Conservation (phyloP, 2,113 vertebrate genomes). For the Austrofundulus limnaeus region DNA sequence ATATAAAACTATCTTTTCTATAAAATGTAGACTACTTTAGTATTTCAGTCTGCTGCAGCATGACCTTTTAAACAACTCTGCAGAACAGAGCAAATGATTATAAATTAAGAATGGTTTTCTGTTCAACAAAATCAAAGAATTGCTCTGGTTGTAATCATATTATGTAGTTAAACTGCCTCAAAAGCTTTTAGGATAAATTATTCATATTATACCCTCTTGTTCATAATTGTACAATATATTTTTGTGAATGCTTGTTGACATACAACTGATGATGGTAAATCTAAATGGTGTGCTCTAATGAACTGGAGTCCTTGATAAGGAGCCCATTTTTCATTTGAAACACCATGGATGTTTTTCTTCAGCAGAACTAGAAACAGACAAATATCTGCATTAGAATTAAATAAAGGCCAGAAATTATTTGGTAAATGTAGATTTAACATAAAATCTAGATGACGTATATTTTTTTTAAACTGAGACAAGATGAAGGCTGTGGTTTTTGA, state of each 20-base stretch:
- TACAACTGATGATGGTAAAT: not conserved
- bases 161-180: not conserved
- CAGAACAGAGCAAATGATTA: not conserved
- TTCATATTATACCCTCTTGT: not conserved
- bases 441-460: no score
- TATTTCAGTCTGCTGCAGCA: not conserved
- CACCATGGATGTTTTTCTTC: not conserved
- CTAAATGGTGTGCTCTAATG: constrained; percentile 30
- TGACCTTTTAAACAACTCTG: constrained; percentile 2
- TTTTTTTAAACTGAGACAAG: no score
- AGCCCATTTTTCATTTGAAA: constrained; percentile 20
- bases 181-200: constrained; percentile 11
- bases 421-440: constrained; percentile 4
- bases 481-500: no score
- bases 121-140: constrained; percentile 6
- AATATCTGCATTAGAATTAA: constrained; percentile 18
- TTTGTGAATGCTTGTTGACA: constrained; percentile 3
- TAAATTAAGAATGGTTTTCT: constrained; percentile 8
- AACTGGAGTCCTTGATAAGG: not conserved
- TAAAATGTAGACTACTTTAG: not conserved
- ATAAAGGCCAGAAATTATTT: constrained; percentile 23
- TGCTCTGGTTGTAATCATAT: constrained; percentile 9
- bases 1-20: not conserved
- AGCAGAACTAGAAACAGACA: constrained; percentile 28
- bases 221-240: not conserved